Percentiles rank a stretch among this genome's conserved stretches.
These are phyloP conservation scores for Nerophis lumbriciformis DNA, from an alignment of 2,113 vertebrate species.

Conservation along the genomic window DNA sequence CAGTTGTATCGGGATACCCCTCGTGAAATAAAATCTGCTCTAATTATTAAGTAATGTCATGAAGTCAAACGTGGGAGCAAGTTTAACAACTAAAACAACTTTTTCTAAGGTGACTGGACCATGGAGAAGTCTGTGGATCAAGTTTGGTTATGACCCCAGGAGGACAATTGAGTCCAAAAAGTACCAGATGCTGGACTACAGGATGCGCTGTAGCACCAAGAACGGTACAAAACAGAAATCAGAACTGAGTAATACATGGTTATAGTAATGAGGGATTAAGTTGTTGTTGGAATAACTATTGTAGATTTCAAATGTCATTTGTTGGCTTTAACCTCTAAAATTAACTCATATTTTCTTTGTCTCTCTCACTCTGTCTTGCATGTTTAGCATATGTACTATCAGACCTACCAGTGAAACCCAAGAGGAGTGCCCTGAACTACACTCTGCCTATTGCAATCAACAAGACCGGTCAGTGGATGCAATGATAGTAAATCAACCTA, in stretches of 20 bases:
- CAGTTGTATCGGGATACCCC: too few relatives aligned
- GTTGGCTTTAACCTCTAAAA: background rate
- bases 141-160: conserved; percentile 87
- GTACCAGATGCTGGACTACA: conserved; percentile 93
- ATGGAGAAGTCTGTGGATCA: conserved; percentile 96
- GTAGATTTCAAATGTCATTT: too few relatives aligned
- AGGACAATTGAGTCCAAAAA: conserved; percentile 82
- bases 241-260: too few relatives aligned
- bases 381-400: conserved; percentile 74
- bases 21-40: background rate
- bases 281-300: too few relatives aligned
- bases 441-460: conserved; percentile 86
- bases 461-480: conserved; percentile 74
- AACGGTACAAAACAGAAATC: conserved; percentile 69
- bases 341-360: too few relatives aligned
- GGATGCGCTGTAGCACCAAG: conserved; percentile 92
- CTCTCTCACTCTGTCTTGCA: background rate
- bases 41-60: background rate
- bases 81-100: background rate
- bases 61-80: background rate
- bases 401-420: conserved; percentile 90
- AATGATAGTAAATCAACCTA: too few relatives aligned
- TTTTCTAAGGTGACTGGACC: conserved; percentile 86
- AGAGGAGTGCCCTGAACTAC: conserved; percentile 90
- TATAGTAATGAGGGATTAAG: too few relatives aligned